Evolutionary conservation across 1,140 invertebrate genomes (phyloP), one percentile per base, ranked within the genome.

Genomic region (Lepidurus couesii): DNA sequence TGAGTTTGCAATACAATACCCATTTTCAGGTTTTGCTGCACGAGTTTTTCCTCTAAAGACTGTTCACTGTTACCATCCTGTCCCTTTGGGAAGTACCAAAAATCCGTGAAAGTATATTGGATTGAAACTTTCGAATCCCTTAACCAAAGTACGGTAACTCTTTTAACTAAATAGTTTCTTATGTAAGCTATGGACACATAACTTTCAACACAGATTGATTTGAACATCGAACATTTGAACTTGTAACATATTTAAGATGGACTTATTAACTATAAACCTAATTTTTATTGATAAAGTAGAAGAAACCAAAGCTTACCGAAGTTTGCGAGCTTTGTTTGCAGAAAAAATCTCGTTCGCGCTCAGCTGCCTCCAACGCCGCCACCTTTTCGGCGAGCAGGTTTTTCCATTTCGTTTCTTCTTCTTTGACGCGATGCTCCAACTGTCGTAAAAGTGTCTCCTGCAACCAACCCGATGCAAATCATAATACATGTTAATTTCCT

Each of bases 341-440:
- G 13, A 65, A 79, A 75, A 79, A 79, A 45, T 84, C 82, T 65
- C 86, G 82, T 83, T 88, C 86, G 82, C 83, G 65, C 80, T 86
- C 88, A 80, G 91, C 86, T 78, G 85, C 84, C 82, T 88, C 86
- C 77, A 91, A 84, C 83, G 91, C 89, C 43, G 84, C 84, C 82
- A 91, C 89, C 81, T 90, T 90, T 75, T 87, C 86, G 45, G 86
- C 83, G 53, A 92, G 82, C 84, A 89, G 88, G 73, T 87, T 85
- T 80, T 89, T 86, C 92, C 92, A 93, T 81, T 88, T 87, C 76
- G 86, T 86, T 85, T 94, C 91, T 83, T 91, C 90, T 65, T 87
- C 84, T 82, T 91, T 89, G 81, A 92, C 89, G 84, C 91, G 88
- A 81, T 85, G 88, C 83, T 93, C 90, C 76, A 93, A 85, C 81